Conservation (phyloP, 2,797 vertebrate species). For the Poeciliopsis gracilis region DNA sequence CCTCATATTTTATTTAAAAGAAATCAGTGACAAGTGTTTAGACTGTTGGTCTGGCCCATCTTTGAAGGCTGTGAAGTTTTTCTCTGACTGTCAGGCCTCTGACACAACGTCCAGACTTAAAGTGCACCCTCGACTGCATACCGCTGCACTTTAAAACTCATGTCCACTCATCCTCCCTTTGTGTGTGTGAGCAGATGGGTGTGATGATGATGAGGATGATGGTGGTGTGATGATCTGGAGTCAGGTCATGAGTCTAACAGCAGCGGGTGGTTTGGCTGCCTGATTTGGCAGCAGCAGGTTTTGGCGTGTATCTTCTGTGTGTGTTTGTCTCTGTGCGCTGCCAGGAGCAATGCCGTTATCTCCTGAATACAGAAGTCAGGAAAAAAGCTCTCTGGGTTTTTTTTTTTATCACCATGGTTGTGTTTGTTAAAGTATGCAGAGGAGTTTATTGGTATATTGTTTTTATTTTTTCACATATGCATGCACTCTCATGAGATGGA, state of each 20-base stretch:
- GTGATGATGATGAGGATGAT: slow-evolving; percentile 40
- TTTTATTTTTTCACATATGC: slow-evolving; percentile 17
- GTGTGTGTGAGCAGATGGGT: slow-evolving; percentile 47
- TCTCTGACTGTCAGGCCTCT: slow-evolving; percentile 12
- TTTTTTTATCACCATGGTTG: slow-evolving; percentile 3
- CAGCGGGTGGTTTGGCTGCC: slow-evolving; percentile 44
- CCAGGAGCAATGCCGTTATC: slow-evolving; percentile 45
- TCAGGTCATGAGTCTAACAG: slow-evolving; percentile 63
- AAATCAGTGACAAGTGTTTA: slow-evolving; percentile 1
- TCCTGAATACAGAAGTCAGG: slow-evolving; percentile 49
- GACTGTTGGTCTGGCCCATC: background rate
- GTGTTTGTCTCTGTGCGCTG: slow-evolving; percentile 15
- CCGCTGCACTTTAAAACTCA: slow-evolving; percentile 15
- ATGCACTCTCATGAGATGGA: slow-evolving; percentile 30
- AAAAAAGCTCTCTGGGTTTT: slow-evolving; percentile 26
- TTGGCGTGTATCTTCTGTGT: slow-evolving; percentile 27
- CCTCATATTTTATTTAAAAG: slow-evolving; percentile 4
- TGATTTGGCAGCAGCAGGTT: slow-evolving; percentile 42
- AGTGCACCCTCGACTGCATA: background rate
- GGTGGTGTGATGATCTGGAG: slow-evolving; percentile 49
- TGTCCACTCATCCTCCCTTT: slow-evolving; percentile 12
- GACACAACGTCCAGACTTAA: slow-evolving; percentile 10
- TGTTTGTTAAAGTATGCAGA: slow-evolving; percentile 11
- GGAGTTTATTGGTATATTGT: slow-evolving; percentile 4
- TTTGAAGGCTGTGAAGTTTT: slow-evolving; percentile 14